Conservation (phyloP, 2,113 vertebrate genomes). For the Pluvialis apricaria region DNA sequence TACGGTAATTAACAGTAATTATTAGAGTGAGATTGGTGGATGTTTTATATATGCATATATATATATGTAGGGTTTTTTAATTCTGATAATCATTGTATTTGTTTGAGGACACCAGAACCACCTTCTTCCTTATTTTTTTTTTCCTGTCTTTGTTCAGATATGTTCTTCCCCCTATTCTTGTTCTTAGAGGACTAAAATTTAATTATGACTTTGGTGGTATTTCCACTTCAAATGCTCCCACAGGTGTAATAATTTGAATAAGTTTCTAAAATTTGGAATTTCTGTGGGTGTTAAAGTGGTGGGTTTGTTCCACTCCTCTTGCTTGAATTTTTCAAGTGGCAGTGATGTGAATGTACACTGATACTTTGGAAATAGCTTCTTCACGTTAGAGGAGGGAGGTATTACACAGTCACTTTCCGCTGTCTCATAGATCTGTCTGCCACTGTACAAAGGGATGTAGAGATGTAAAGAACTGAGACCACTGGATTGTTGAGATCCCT, state of each 20-base stretch:
- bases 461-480: not conserved
- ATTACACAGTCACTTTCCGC: not conserved
- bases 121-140: not conserved
- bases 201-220: not conserved
- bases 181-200: not conserved
- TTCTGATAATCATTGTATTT: not conserved
- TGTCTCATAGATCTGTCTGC: not conserved
- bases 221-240: not conserved
- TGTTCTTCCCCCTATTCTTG: not conserved
- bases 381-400: not conserved
- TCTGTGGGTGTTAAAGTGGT: not conserved
- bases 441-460: not conserved
- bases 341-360: not conserved
- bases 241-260: not conserved
- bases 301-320: not conserved
- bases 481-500: not conserved
- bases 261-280: not conserved
- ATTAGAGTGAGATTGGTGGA: not conserved
- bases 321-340: not conserved
- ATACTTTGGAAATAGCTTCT: not conserved
- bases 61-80: not conserved
- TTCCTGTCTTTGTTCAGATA: not conserved
- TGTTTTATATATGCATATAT: not conserved
- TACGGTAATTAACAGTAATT: not conserved
- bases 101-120: not conserved